Evolutionary conservation across 2,888 invertebrate species (phyloP), one percentile per base, ranked within the genome.

Genomic region (Aethes cnicana): DNA sequence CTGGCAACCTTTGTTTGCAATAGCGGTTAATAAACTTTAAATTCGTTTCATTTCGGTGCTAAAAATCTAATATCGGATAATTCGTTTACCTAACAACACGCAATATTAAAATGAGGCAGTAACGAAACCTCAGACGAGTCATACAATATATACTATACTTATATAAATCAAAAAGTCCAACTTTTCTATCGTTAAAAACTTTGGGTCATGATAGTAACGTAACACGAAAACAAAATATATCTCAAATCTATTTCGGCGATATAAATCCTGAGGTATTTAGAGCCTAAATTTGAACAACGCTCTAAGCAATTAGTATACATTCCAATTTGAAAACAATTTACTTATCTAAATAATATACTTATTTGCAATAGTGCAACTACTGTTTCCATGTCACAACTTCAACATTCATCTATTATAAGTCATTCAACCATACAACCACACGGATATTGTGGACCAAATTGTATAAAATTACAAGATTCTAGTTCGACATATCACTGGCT

Each of bases 401-500:
- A 33, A 16, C 14, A n/a, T 12, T 17, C 28, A 35, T 28, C 18
- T 25, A 25, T 12, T 11, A 21, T 32, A 21, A 50, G 28, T 43
- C 43, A 36, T 12, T 14, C 11, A 16, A 25, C 8, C 23, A 7
- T 39, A 25, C 14, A 39, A n/a, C 2, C 16, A 25, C 14, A 23
- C 14, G 16, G 11, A 42, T 12, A 30, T 5, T 30, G 43, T 21
- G 9, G 26, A 46, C 28, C 18, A 20, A 16, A 35, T 35, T 42
- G 26, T 21, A 35, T 35, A 50, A 28, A n/a, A 28, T 14, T 44
- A 25, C 25, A 4, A 25, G 2, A 23, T 25, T 18, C 12, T 42
- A 25, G 39, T 32, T 30, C 25, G 23, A 52, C 18, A 59, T 66
- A 74, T 75, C 72, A 77, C 72, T 68, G 73, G 75, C 77, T 73